phyloP scores from a whole-genome alignment of 2,888 invertebrate genomes.

The Eupithecia tripunctaria region DNA sequence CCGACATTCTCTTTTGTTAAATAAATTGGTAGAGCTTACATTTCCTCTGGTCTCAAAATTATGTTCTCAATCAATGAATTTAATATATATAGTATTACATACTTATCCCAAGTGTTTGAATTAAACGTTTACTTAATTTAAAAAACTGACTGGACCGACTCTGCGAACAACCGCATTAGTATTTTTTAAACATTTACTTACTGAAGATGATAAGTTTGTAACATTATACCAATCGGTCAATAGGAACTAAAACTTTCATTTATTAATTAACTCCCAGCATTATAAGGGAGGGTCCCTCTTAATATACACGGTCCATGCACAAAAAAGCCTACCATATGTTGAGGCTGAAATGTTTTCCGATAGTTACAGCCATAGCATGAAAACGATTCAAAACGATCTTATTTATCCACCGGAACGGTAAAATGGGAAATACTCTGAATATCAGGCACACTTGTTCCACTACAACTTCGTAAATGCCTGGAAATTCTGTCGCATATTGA shows the following conservation, averaged over 20 bases:
- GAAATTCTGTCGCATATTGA: conserved; percentile 34
- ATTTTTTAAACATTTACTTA: neutral
- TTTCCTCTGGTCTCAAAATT: neutral
- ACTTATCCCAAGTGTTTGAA: neutral
- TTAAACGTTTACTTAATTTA: neutral
- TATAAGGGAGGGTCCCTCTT: neutral
- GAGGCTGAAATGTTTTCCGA: conserved; percentile 37
- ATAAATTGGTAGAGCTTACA: neutral
- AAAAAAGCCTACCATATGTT: conserved; percentile 35
- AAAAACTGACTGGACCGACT: neutral
- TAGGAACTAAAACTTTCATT: neutral
- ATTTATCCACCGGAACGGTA: conserved; percentile 38
- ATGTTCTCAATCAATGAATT: neutral
- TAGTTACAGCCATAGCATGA: conserved; percentile 36
- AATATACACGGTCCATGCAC: conserved; percentile 19
- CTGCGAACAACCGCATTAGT: neutral
- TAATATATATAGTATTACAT: neutral
- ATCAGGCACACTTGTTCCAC: conserved; percentile 40
- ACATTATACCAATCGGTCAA: neutral
- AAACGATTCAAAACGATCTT: conserved; percentile 39
- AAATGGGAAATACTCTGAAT: conserved; percentile 38
- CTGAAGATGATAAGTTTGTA: neutral
- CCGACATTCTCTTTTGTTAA: neutral
- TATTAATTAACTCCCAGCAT: neutral
- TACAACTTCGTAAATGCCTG: conserved; percentile 34